phyloP scores from a whole-genome alignment of 2,797 vertebrate species.

The Bradypodion ventrale region DNA sequence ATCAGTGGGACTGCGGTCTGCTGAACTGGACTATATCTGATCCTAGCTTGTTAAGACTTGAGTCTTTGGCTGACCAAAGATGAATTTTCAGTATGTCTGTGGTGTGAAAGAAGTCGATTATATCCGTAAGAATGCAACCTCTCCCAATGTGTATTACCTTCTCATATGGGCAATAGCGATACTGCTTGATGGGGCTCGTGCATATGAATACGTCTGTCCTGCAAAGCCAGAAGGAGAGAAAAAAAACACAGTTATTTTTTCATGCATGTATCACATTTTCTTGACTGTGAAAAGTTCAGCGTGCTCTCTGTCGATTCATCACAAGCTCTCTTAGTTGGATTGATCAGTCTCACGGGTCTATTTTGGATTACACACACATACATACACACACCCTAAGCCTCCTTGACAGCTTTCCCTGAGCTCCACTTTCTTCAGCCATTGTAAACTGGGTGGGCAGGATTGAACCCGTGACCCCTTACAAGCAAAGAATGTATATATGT shows the following conservation, averaged over 20 bases:
- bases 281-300: background rate
- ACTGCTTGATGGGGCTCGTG: conserved; percentile 92
- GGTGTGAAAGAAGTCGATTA: background rate
- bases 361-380: background rate
- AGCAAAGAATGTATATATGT: background rate
- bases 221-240: background rate
- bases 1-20: too few relatives aligned
- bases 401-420: background rate
- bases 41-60: too few relatives aligned
- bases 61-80: too few relatives aligned
- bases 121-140: too few relatives aligned
- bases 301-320: background rate
- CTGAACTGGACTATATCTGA: too few relatives aligned
- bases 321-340: background rate
- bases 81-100: background rate
- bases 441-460: background rate
- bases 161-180: conserved; percentile 88
- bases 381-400: background rate
- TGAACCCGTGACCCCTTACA: background rate
- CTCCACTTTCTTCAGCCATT: background rate
- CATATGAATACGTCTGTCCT: conserved; percentile 98
- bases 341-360: background rate
- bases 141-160: conserved; percentile 80
- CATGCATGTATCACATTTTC: background rate
- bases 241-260: accelerated